Evolutionary conservation across 2,888 invertebrate genomes (phyloP), one percentile per base, ranked within the genome.

Genomic region (Drosophila multiciliata): DNA sequence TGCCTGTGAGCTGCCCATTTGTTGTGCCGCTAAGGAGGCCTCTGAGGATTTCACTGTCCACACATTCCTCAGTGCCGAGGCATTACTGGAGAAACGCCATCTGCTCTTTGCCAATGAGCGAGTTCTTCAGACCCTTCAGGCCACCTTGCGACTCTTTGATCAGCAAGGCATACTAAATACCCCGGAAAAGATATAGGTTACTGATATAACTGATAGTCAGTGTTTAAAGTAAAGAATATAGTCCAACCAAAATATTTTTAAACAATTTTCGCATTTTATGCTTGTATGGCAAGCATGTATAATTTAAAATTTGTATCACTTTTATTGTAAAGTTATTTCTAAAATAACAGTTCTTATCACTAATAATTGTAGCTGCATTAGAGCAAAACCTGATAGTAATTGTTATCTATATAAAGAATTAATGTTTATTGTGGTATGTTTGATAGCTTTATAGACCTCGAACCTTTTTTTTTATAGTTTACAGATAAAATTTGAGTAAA

Each of bases 1-100:
- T 1, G 78, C 80, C 12, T 91, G 90, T 23, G 85, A 91, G 48
- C 64, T 92, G 20, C 91, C 92, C 9, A 69, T 90, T 9, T 77
- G 91, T 3, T 80, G 89, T 11, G 87, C 88, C 65, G 78, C 87
- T 12, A 83, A 83, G 32, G 75, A 75, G 4, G 72, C 73, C 0
- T 82, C 85, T 0, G 54, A 54, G 15, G 88, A 87, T 17, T 88
- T 91, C 8, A 81, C 76, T 3, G 35, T 82, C 0, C 66, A 80
- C 11, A 87, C 84, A 2, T 90, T 91, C 32, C 45, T 40, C 1
- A 60, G 89, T 59, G 50, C 74, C 0, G 78, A 81, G 12, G 71
- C 80, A 7, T 87, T 89, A 40, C 29, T 35, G 3, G 58, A 73
- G 8, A 91, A 90, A 50, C 81, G 89, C 2, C 64, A 58, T 0